Evolutionary conservation across 2,113 vertebrate genomes (phyloP), one percentile per base, ranked within the genome.

Genomic region (Hippocampus abdominalis): DNA sequence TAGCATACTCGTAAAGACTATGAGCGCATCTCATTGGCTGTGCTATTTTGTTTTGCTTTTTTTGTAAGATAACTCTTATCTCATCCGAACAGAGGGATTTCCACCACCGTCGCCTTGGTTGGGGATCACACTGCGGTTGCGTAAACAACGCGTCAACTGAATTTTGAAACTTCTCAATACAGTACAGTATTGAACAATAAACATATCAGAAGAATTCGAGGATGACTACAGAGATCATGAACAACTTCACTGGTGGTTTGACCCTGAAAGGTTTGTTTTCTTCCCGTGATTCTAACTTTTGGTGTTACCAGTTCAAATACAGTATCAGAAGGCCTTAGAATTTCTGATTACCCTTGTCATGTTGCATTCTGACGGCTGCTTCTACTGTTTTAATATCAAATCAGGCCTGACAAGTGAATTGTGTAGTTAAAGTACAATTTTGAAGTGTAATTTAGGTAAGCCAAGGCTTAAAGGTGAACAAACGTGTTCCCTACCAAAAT

Each of bases 51-150:
- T 16, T 16, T 32, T 10, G 12, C 65, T 75, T 65, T 70, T 73
- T 54, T 56, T 68, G 56, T 64, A 0, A 83, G 81, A 84, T 89
- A 88, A 79, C 56, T 61, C 75, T 90, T 92, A 92, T 91, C 91
- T 86, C 68, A 21, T 66, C 15, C 10, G 42, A 76, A 60, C 91
- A 91, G 82, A 85, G 72, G 75, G 67, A 64, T 71, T 82, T 61
- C 72, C 72, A 49, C 59, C 66, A 53, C 66, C 70, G 68, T 53
- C 72, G 82, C 32, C 1, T 23, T 44, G n/a, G 27, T 73, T 74
- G 74, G 82, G 71, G 71, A 2, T 2, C 51, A 53, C 18, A 15
- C 56, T 72, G 71, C 73, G 60, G 57, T 23, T 36, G 48, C 29
- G 63, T n/a, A 13, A 64, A 65, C 25, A 75, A 64, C 62, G 39